Base-by-base conservation (phyloP, 1,140 invertebrate genomes). In the Babylonia areolata region DNA sequence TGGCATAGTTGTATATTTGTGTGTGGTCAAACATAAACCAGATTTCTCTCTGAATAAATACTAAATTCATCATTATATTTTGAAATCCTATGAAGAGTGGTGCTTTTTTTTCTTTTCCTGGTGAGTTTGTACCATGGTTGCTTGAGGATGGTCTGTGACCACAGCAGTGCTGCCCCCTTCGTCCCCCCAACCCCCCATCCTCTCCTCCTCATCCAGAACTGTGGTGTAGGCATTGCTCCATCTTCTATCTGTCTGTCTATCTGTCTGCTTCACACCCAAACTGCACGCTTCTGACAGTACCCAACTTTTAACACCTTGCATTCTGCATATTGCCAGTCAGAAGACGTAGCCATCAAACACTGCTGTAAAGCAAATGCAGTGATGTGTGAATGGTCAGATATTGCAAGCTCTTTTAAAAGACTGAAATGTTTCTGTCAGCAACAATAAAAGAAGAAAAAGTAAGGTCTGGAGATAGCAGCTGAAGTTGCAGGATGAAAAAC, bases 1-100 rank as follows among this genome's bases (percentile, higher is more conserved):
- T 81, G 78, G 86, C 86, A 82, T 87, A 83, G 86, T 54, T 87
- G 58, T 84, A 64, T 79, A 81, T 64, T 77, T 40, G 73, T 87
- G 79, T 79, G 78, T 80, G 78, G 78, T 87, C 81, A 87, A 84
- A 84, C 85, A 87, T 81, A 69, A 69, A 40, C 73, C 37, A 58
- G 73, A 75, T 73, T 82, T 80, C 42, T 54, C 71, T 64, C 58
- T 64, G 83, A 87, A 87, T 87, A 87, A 87, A 87, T 82, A 87
- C 86, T 87, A 87, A 87, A 87, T 58, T 87, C 46, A 87, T 84
- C 42, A 87, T 46, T 87, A 87, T 84, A 87, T 87, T 87, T 82
- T 84, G 77, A 86, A 86, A 86, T 75, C 85, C 77, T 80, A 39
- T 31, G 20, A 46, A 58, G 84, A 54, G 86, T 87, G 81, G 75